phyloP scores from a whole-genome alignment of 2,113 vertebrate species.

The Nesoenas mayeri region DNA sequence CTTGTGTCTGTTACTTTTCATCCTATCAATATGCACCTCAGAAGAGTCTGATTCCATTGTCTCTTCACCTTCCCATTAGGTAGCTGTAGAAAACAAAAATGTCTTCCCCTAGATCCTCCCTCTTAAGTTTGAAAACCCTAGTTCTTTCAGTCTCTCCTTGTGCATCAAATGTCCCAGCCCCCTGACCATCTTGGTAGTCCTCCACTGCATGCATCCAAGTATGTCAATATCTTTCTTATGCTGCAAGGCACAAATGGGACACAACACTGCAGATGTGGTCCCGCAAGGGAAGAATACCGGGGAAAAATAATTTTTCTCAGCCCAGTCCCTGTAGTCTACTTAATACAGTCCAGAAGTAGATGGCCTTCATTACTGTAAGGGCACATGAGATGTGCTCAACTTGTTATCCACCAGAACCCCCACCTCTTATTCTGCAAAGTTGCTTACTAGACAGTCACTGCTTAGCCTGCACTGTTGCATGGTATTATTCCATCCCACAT shows the following conservation, averaged over 20 bases:
- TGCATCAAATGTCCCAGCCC: neutral
- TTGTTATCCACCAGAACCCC: neutral
- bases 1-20: neutral
- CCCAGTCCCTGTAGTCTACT: neutral
- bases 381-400: neutral
- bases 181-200: neutral
- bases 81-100: neutral
- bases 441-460: neutral
- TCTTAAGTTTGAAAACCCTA: neutral
- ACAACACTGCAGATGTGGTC: neutral
- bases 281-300: neutral
- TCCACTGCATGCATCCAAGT: neutral
- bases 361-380: neutral
- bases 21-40: neutral
- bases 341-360: neutral
- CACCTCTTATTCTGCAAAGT: neutral
- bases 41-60: neutral
- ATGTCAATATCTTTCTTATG: neutral
- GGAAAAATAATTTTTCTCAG: neutral
- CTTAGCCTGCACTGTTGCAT: neutral
- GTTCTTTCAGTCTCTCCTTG: neutral
- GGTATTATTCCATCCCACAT: neutral
- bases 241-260: neutral
- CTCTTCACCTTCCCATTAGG: neutral
- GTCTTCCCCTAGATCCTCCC: neutral